Evolutionary conservation across 2,113 vertebrate species (phyloP).

Genomic region (Stegastes partitus): DNA sequence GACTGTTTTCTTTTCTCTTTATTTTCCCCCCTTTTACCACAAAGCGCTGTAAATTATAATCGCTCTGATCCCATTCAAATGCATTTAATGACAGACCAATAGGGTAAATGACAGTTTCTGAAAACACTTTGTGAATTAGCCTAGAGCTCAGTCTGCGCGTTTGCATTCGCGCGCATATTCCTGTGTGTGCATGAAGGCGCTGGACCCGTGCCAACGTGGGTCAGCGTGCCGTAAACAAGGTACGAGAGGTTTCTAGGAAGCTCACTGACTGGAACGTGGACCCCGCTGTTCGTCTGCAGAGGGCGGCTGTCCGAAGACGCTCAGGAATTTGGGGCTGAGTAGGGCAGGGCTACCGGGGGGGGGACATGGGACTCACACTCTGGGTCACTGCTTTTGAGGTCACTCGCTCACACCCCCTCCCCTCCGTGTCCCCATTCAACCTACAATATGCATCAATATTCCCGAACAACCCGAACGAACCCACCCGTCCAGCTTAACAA

Average conservation of each 20-base stretch:
- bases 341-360: slow-evolving; percentile 61
- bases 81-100: slow-evolving; percentile 69
- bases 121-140: slow-evolving; percentile 71
- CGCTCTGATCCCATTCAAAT: slow-evolving; percentile 67
- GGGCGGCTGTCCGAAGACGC: slow-evolving; percentile 59
- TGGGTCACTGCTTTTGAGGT: slow-evolving; percentile 83
- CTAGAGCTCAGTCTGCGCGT: slow-evolving; percentile 46
- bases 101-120: slow-evolving; percentile 57
- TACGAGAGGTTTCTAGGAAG: slow-evolving; percentile 55
- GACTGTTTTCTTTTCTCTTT: slow-evolving; percentile 47
- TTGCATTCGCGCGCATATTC: not conserved
- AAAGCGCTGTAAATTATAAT: slow-evolving; percentile 62
- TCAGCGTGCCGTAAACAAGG: slow-evolving; percentile 43
- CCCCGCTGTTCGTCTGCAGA: slow-evolving; percentile 66
- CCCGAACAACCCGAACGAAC: slow-evolving; percentile 5
- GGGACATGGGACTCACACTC: slow-evolving; percentile 73
- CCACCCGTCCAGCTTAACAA: slow-evolving; percentile 11
- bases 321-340: slow-evolving; percentile 76
- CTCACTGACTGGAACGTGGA: slow-evolving; percentile 57
- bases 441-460: slow-evolving; percentile 71
- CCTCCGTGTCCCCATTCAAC: slow-evolving; percentile 63
- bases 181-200: slow-evolving; percentile 34
- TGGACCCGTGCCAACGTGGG: slow-evolving; percentile 52
- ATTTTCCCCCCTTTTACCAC: slow-evolving; percentile 51
- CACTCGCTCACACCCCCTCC: slow-evolving; percentile 26